Percentiles rank a stretch among this genome's conserved stretches.
Evolutionary conservation across 2,113 vertebrate species (phyloP).

Genomic region (Xiphias gladius): DNA sequence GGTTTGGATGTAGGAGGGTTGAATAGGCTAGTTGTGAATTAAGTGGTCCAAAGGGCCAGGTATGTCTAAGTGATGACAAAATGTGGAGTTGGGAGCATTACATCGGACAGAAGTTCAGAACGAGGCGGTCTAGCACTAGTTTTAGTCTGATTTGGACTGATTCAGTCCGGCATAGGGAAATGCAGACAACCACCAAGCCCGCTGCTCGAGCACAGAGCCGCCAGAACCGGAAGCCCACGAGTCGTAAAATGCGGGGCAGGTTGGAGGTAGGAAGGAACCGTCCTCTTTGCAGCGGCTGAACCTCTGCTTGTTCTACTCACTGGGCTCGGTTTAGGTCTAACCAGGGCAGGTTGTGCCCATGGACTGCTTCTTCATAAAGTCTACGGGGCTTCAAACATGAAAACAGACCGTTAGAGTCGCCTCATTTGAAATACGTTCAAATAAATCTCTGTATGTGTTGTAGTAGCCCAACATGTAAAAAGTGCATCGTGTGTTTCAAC

Average conservation of each 20-base stretch:
- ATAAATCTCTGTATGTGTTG: background rate
- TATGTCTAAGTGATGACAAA: background rate
- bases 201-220: too few relatives aligned
- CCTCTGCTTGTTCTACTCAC: too few relatives aligned
- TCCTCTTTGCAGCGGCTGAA: too few relatives aligned
- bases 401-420: too few relatives aligned
- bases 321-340: too few relatives aligned
- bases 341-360: too few relatives aligned
- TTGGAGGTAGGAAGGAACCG: too few relatives aligned
- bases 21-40: background rate
- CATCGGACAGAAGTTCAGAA: background rate
- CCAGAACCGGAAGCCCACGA: background rate
- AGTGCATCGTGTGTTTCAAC: background rate
- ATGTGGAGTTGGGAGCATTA: background rate
- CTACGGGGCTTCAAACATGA: too few relatives aligned
- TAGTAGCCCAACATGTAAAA: background rate
- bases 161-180: too few relatives aligned
- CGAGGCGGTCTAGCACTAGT: background rate
- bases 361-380: too few relatives aligned
- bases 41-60: background rate
- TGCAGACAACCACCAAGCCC: background rate
- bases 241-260: background rate
- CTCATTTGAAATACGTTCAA: too few relatives aligned
- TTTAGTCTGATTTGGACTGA: background rate
- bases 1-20: background rate